These are phyloP conservation scores for Erpornis zantholeuca DNA, from an alignment of 2,113 vertebrate genomes.

Conservation along the genomic window DNA sequence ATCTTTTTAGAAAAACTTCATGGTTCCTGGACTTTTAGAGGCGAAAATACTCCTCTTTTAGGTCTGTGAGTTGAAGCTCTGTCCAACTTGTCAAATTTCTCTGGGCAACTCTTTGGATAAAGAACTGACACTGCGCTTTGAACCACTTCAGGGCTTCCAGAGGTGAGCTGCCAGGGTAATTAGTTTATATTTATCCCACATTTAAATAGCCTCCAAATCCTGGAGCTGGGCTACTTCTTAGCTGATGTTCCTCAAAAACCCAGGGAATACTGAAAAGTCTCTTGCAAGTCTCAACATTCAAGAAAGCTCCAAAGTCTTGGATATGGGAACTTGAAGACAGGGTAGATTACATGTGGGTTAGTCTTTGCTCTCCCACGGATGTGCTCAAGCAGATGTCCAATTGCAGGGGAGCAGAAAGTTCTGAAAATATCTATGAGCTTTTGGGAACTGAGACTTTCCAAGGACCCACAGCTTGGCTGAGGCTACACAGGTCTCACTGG, in stretches of 20 bases:
- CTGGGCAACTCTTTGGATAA: not conserved
- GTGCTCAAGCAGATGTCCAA: not conserved
- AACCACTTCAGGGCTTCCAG: not conserved
- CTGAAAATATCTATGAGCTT: not conserved
- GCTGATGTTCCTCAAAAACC: not conserved
- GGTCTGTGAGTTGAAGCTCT: not conserved
- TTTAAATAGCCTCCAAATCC: not conserved
- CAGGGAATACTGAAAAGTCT: not conserved
- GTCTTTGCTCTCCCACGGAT: not conserved
- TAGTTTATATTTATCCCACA: not conserved
- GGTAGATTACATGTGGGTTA: not conserved
- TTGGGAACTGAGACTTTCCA: not conserved
- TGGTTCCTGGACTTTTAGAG: not conserved
- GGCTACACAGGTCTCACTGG: not conserved
- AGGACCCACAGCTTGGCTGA: not conserved
- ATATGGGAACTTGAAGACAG: not conserved
- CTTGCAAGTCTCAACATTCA: not conserved
- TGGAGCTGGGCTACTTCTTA: not conserved
- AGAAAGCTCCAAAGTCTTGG: not conserved
- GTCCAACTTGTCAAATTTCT: not conserved
- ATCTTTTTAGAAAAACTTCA: not conserved
- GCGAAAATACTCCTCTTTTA: not conserved
- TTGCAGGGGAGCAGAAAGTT: not conserved
- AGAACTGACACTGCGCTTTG: not conserved
- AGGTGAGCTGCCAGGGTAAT: not conserved